These are phyloP conservation scores for Willowsia nigromaculata DNA, from an alignment of 2,888 invertebrate genomes.

Conservation along the genomic window DNA sequence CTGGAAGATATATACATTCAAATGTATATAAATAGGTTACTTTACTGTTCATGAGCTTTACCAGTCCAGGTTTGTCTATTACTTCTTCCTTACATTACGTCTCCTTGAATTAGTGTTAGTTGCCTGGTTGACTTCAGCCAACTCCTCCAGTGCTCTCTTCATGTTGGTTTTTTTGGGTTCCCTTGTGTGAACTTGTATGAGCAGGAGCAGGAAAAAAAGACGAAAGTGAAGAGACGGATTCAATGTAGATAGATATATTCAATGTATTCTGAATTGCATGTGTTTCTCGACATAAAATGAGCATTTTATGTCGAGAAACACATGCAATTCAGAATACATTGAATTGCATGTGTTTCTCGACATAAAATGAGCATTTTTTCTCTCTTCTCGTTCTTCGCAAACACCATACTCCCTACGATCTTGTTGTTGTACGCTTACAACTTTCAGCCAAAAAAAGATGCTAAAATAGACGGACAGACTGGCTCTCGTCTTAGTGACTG, in stretches of 20 bases:
- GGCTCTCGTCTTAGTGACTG: slow-evolving; percentile 57
- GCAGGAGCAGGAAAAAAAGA: slow-evolving; percentile 29
- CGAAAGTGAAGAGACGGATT: neutral
- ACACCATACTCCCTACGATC: neutral
- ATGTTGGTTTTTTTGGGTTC: slow-evolving; percentile 39
- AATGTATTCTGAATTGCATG: neutral
- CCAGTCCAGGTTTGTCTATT: slow-evolving; percentile 49
- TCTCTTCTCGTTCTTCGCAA: slow-evolving; percentile 14
- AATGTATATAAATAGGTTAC: neutral
- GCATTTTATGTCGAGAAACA: slow-evolving; percentile 45
- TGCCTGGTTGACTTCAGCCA: slow-evolving; percentile 70
- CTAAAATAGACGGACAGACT: slow-evolving; percentile 63
- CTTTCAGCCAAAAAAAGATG: slow-evolving; percentile 7
- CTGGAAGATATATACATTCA: no score
- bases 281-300: slow-evolving; percentile 1
- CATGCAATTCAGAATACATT: neutral
- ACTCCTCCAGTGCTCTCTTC: slow-evolving; percentile 36
- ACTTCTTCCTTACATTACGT: slow-evolving; percentile 60
- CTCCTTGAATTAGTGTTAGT: slow-evolving; percentile 70
- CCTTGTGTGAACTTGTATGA: slow-evolving; percentile 61
- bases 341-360: slow-evolving; percentile 41
- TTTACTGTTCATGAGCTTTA: slow-evolving; percentile 54
- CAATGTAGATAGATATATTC: neutral
- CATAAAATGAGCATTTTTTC: slow-evolving; percentile 37
- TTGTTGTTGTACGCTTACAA: slow-evolving; percentile 16